These are phyloP conservation scores for Decapterus maruadsi DNA, from an alignment of 2,797 vertebrate genomes.

Conservation along the genomic window DNA sequence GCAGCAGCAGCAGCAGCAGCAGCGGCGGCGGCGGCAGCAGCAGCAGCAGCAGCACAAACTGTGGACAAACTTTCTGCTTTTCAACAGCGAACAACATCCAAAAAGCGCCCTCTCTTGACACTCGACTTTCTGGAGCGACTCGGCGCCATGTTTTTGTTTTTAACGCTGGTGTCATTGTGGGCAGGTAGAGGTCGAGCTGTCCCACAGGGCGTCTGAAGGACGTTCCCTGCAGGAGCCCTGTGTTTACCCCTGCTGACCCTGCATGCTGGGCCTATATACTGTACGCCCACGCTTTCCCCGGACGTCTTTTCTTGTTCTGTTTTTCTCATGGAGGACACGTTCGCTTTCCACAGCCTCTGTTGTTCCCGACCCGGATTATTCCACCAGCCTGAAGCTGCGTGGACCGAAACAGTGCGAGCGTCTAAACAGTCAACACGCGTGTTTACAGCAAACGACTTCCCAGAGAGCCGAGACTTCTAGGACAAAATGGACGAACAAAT, in stretches of 20 bases:
- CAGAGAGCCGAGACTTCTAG: constrained; percentile 51
- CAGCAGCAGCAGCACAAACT: neutral
- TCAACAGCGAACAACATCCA: neutral
- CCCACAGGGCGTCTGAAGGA: constrained; percentile 71
- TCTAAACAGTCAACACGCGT: constrained; percentile 73
- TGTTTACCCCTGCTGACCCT: constrained; percentile 74
- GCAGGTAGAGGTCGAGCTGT: constrained; percentile 45
- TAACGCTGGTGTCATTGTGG: constrained; percentile 36
- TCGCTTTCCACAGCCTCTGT: constrained; percentile 16
- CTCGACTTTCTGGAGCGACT: neutral
- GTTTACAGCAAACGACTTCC: constrained; percentile 72
- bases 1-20: neutral
- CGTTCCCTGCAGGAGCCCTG: constrained; percentile 58
- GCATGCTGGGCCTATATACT: constrained; percentile 63
- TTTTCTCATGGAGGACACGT: constrained; percentile 22
- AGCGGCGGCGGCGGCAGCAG: too few species aligned
- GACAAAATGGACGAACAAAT: constrained; percentile 44
- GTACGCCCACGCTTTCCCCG: constrained; percentile 22
- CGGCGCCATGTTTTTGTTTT: constrained; percentile 13
- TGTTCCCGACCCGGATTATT: constrained; percentile 59
- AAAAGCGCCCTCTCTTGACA: neutral
- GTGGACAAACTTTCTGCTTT: constrained; percentile 6
- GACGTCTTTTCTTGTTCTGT: too few species aligned
- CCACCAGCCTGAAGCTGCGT: constrained; percentile 50
- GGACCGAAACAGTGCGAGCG: constrained; percentile 42